phyloP scores from a whole-genome alignment of 2,797 vertebrate genomes.

The Manis javanica region DNA sequence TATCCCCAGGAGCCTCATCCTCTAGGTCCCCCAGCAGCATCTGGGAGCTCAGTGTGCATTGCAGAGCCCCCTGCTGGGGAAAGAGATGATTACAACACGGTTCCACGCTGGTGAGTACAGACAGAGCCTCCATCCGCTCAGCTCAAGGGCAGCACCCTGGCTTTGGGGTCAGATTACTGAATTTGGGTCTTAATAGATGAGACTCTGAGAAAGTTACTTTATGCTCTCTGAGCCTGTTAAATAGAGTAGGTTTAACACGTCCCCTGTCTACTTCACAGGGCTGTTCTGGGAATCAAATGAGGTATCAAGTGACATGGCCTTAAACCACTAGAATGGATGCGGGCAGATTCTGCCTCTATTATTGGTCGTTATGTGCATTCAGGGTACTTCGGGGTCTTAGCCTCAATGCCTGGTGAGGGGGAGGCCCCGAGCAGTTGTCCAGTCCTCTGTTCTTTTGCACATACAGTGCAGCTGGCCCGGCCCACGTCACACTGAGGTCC shows the following conservation, averaged over 20 bases:
- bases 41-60: not conserved
- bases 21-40: too few relatives aligned
- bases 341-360: not conserved
- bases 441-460: not conserved
- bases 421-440: not conserved
- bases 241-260: not conserved
- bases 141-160: not conserved
- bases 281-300: not conserved
- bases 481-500: not conserved
- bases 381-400: not conserved
- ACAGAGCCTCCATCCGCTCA: not conserved
- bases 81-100: not conserved
- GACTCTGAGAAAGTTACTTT: not conserved
- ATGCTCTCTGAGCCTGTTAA: not conserved
- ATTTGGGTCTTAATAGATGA: not conserved
- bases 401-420: not conserved
- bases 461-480: not conserved
- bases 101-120: rapidly evolving
- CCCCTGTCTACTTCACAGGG: too few relatives aligned
- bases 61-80: not conserved
- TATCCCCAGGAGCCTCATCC: not conserved
- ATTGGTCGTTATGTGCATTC: not conserved
- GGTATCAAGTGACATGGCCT: not conserved
- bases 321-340: not conserved
- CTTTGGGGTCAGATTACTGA: not conserved